Base-by-base conservation (phyloP, 1,140 invertebrate genomes). In the Drosophila pandora region DNA sequence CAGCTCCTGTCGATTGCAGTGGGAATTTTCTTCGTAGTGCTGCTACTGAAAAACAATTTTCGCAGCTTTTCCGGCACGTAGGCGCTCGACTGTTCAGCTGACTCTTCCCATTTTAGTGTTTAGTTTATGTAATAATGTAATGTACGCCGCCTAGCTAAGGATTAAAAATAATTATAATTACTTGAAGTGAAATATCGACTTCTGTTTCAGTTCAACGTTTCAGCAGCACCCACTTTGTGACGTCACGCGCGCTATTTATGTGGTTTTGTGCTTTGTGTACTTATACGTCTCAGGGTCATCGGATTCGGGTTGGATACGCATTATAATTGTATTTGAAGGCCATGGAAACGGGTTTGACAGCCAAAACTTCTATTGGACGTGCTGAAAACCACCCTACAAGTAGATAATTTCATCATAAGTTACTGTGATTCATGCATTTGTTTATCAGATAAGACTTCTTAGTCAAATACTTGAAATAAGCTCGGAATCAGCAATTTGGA, bases 1-100 rank as follows among this genome's bases (percentile, higher is more conserved):
- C 82, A 90, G 74, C 72, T 91, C 22, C 77, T 91, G 52, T 89
- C 90, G 7, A 87, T 90, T 61, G 90, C 90, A 39, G 87, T 91
- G 56, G 90, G 90, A n/a, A 89, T 91, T 58, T 84, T 91, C 53
- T 91, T 91, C 65, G 68, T 91, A 8, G 76, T 91, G 22, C 59
- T 91, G 63, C 56, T 91, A 60, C 34, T 91, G 37, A 91, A 91
- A 55, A 91, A 91, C 58, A 87, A 88, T 55, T 91, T 90, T 55
- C 65, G 85, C 25, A 85, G 76, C 59, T 90, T 91, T 53, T 91
- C 80, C 41, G 90, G 90, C 49, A 91, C 85, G 68, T 91, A 76
- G 58, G 43, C 48, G 17, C 21, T 28, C 32, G 7, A 17, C 10
- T 48, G 8, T 28, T 21, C 6, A 25, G 22, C 32, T 22, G 72